phyloP scores from a whole-genome alignment of 1,140 invertebrate species.

The Formica exsecta region DNA sequence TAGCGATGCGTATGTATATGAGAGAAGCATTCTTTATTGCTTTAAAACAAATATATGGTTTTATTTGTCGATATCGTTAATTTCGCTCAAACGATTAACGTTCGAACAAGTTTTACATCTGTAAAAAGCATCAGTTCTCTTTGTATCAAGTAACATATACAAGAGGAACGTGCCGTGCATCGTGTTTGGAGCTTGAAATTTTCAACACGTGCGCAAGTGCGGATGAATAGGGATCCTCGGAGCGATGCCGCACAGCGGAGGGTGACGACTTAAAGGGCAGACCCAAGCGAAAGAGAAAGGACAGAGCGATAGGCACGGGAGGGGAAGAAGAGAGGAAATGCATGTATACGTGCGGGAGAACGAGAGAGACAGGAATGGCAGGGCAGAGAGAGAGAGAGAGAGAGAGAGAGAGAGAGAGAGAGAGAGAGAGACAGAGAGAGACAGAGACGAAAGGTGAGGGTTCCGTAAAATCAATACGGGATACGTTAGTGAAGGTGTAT shows the following conservation, averaged over 20 bases:
- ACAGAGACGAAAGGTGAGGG: conserved; percentile 50
- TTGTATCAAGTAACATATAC: not conserved
- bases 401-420: conserved; percentile 51
- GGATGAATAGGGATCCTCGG: conserved; percentile 14
- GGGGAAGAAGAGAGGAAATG: conserved; percentile 51
- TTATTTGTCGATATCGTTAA: not conserved
- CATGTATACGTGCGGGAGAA: conserved; percentile 40
- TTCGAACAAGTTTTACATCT: conserved; percentile 28
- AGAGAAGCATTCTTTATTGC: not conserved
- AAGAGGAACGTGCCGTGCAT: not conserved
- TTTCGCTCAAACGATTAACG: not conserved
- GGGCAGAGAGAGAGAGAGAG: conserved; percentile 30
- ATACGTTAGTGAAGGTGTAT: conserved; percentile 72
- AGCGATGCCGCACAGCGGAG: conserved; percentile 17
- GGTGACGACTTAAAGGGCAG: conserved; percentile 61
- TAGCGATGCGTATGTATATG: not conserved
- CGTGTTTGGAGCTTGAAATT: conserved; percentile 29
- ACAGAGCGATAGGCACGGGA: not conserved
- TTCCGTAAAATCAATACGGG: conserved; percentile 76
- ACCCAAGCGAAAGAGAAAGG: conserved; percentile 59
- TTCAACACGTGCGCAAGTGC: conserved; percentile 36
- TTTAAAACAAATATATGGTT: not conserved
- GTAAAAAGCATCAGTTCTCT: conserved; percentile 8
- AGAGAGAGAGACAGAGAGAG: conserved; percentile 36
- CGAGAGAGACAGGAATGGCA: conserved; percentile 64